Percentiles rank a stretch among this genome's conserved stretches.
Conservation (phyloP, 2,113 vertebrate species). For the Haliaeetus leucogaster region DNA sequence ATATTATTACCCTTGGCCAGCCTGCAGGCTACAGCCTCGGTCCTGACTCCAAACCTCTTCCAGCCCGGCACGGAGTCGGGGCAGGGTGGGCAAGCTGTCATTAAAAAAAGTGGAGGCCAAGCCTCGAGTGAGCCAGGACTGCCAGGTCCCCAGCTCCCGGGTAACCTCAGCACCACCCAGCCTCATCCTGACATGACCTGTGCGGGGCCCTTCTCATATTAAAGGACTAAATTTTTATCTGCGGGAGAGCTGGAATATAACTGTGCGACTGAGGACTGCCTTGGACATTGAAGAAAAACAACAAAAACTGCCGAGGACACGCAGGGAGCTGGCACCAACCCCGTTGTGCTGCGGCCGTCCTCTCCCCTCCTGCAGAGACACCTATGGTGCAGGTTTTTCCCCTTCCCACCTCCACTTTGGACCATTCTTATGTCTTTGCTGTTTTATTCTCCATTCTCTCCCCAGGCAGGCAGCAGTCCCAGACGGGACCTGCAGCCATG, state of each 20-base stretch:
- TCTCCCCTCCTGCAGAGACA: neutral
- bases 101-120: neutral
- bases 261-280: neutral
- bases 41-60: neutral
- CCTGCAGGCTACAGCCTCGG: neutral
- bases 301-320: neutral
- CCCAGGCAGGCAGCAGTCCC: rapidly evolving
- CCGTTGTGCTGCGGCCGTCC: rapidly evolving
- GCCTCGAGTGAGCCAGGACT: neutral
- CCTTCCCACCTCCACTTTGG: neutral
- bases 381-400: neutral
- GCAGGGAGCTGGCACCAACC: neutral
- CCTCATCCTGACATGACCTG: neutral
- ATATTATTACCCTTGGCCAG: neutral
- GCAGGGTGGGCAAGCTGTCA: neutral
- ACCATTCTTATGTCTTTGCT: neutral
- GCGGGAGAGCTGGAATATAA: neutral
- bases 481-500: neutral
- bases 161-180: neutral
- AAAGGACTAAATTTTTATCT: neutral
- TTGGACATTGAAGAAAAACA: neutral
- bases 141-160: neutral
- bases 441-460: neutral
- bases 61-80: rapidly evolving
- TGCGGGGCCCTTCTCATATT: neutral